A percentile compares a stretch with the other conserved stretches of the same genome.
phyloP scores from a whole-genome alignment of 2,888 invertebrate genomes.

The Drosophila barbarae region DNA sequence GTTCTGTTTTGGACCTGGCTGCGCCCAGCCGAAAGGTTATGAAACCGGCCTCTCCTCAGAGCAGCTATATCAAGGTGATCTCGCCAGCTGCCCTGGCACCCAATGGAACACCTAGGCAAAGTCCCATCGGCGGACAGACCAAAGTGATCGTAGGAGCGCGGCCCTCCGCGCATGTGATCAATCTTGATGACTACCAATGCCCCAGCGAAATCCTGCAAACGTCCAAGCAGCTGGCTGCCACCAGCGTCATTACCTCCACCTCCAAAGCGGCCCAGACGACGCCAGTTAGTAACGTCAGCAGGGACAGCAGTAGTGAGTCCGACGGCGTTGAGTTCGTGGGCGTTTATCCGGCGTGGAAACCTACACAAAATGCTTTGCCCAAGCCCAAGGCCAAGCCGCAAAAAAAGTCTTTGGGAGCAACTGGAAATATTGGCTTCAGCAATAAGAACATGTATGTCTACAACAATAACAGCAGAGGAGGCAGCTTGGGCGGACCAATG shows the following conservation, averaged over 20 bases:
- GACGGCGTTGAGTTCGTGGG: slow-evolving; percentile 79
- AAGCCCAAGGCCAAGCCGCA: slow-evolving; percentile 47
- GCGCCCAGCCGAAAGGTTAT: slow-evolving; percentile 73
- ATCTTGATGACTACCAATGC: slow-evolving; percentile 77
- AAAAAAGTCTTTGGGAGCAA: slow-evolving; percentile 37
- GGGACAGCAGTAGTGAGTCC: slow-evolving; percentile 78
- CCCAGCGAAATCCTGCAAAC: slow-evolving; percentile 77
- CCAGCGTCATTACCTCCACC: slow-evolving; percentile 22
- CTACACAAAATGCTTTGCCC: slow-evolving; percentile 14
- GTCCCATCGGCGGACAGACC: slow-evolving; percentile 63
- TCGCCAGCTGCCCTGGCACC: slow-evolving; percentile 38
- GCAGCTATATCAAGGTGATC: slow-evolving; percentile 68
- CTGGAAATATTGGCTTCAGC: slow-evolving; percentile 41
- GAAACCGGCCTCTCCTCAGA: slow-evolving; percentile 68
- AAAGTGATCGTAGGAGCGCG: slow-evolving; percentile 30
- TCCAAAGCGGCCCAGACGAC: slow-evolving; percentile 16
- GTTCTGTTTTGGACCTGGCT: slow-evolving; percentile 57
- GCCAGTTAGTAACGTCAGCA: slow-evolving; percentile 54
- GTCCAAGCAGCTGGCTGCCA: slow-evolving; percentile 73
- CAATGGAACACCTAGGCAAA: slow-evolving; percentile 18
- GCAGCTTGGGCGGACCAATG: slow-evolving; percentile 6
- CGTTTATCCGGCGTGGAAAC: slow-evolving; percentile 69
- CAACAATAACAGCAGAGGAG: slow-evolving; percentile 40
- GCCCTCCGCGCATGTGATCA: slow-evolving; percentile 74
- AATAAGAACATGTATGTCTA: slow-evolving; percentile 51